A percentile compares a stretch with the other conserved stretches of the same genome.
Conservation (phyloP, 1,140 invertebrate genomes). For the Cherax quadricarinatus region DNA sequence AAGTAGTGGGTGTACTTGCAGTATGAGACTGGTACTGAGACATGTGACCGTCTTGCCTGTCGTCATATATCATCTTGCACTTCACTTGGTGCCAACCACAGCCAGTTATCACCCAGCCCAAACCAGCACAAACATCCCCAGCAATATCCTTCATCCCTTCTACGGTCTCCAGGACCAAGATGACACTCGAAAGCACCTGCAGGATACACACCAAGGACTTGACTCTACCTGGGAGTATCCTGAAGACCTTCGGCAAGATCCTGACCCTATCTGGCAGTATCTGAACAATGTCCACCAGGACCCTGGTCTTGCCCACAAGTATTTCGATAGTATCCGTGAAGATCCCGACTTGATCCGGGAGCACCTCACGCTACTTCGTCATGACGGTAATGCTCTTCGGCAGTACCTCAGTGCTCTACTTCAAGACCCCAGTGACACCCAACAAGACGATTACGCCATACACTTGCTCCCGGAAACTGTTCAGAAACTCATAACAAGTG, state of each 20-base stretch:
- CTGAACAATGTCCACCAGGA: background rate
- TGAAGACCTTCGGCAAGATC: background rate
- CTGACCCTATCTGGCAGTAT: background rate
- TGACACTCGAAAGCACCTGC: background rate
- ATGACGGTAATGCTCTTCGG: too few species aligned
- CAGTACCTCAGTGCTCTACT: too few species aligned
- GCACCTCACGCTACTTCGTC: too few species aligned
- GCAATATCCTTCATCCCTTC: background rate
- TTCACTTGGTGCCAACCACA: background rate
- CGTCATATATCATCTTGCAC: background rate
- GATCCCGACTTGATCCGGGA: background rate
- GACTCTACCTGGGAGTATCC: too few species aligned
- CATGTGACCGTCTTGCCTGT: conserved; percentile 14
- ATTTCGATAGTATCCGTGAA: background rate
- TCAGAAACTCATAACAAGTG: too few species aligned
- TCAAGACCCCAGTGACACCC: too few species aligned
- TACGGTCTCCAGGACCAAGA: background rate
- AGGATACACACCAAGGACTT: background rate
- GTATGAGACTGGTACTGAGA: background rate
- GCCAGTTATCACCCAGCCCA: background rate
- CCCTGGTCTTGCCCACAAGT: background rate
- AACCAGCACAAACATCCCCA: background rate
- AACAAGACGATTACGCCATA: too few species aligned
- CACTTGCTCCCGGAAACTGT: too few species aligned
- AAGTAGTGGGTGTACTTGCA: too few species aligned